Percentiles rank a stretch among this genome's conserved stretches.
These are phyloP conservation scores for Parnassius glacialis DNA, from an alignment of 2,888 invertebrate genomes.

Conservation along the genomic window DNA sequence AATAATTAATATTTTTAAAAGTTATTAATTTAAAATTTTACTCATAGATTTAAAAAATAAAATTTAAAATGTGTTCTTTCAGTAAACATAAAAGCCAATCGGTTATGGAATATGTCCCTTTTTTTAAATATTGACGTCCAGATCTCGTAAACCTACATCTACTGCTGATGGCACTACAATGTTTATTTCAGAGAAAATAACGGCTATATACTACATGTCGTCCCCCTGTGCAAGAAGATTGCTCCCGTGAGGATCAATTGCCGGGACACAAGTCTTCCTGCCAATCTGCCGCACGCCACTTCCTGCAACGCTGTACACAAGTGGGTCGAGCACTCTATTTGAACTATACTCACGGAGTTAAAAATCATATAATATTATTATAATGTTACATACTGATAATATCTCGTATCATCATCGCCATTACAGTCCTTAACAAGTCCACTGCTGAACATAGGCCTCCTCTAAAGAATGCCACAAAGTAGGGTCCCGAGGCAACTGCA, in stretches of 20 bases:
- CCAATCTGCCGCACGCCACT: constrained; percentile 32
- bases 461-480: no score
- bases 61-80: no score
- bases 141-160: no score
- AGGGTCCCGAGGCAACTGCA: no score
- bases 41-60: no score
- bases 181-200: background rate
- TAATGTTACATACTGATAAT: background rate
- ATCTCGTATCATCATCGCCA: background rate
- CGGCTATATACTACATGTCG: background rate
- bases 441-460: no score
- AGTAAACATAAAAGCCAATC: no score
- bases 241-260: constrained; percentile 34
- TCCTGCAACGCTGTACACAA: constrained; percentile 26
- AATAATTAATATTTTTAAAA: no score
- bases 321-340: constrained; percentile 30
- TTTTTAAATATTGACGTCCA: no score
- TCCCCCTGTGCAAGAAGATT: constrained; percentile 27
- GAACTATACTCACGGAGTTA: constrained; percentile 3
- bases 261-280: constrained; percentile 35
- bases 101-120: no score
- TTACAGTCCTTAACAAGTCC: no score
- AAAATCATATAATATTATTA: constrained; percentile 2
- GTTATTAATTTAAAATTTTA: no score
- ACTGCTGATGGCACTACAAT: background rate